These are phyloP conservation scores for Apteryx owenii DNA, from an alignment of 2,113 vertebrate species.

Conservation along the genomic window DNA sequence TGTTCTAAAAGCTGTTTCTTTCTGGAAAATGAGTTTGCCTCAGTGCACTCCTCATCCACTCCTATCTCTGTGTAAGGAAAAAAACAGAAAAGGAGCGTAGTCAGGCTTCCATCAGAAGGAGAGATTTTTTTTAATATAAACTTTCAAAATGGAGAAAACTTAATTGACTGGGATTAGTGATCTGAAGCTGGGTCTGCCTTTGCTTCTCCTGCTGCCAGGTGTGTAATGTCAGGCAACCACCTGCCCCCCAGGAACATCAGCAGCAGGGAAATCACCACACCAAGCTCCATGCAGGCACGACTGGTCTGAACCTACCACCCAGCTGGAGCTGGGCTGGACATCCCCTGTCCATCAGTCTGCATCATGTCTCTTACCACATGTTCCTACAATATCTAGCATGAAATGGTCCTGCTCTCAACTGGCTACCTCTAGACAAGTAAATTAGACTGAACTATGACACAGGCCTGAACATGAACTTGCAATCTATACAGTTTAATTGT, in stretches of 20 bases:
- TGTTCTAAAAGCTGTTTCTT: background rate
- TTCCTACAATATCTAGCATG: background rate
- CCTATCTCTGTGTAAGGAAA: background rate
- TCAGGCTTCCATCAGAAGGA: background rate
- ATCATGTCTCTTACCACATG: background rate
- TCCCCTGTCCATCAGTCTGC: background rate
- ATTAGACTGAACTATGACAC: background rate
- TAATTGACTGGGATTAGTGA: background rate
- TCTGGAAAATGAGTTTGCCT: background rate
- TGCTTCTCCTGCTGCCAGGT: background rate
- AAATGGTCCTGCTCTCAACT: background rate
- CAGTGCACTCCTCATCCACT: background rate
- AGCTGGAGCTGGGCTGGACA: background rate
- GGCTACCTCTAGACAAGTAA: background rate
- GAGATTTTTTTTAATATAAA: background rate
- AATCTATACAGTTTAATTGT: background rate
- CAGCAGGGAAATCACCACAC: background rate
- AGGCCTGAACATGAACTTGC: background rate
- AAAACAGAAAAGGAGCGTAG: background rate
- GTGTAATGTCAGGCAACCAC: background rate
- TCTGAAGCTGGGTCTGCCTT: background rate
- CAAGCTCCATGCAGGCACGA: background rate
- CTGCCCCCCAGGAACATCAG: rapidly evolving
- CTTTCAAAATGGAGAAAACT: background rate
- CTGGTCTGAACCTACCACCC: background rate